Base-by-base conservation (phyloP, 1,140 invertebrate genomes). In the Oncopodura yosiiana region DNA sequence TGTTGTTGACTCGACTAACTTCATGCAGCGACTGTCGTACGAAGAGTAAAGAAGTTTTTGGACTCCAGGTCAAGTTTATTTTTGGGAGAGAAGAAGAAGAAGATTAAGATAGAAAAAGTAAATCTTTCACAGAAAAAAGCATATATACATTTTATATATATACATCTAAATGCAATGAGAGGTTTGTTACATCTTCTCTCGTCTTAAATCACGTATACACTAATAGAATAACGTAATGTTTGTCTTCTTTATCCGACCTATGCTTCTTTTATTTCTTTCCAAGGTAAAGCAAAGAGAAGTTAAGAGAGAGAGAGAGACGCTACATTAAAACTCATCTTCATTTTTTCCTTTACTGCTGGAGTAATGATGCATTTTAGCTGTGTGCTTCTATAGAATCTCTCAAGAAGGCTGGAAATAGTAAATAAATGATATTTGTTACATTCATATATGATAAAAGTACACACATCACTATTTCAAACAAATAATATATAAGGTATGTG, bases 51-150 rank as follows among this genome's bases (percentile, higher is more conserved):
- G 29, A 48, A 58, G 38, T 49, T 39, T 60, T 41, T 63, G 60
- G 61, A 58, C 61, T 63, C 61, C 58, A 44, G 58, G 61, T 63
- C 61, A 63, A 63, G 58, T 63, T 60, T 63, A 63, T 63, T 63
- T 63, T 63, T 50, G 61, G 58, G 51, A 50, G 54, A 60, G 56
- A 53, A 60, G 26, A 48, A 48, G 27, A 34, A 29, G 45, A 48
- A 23, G 45, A 34, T 5, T 19, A 48, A 29, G 19, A 29, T 48
- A 16, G 45, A 16, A 48, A 48, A 48, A 3, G 26, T 14, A 34
- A 14, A 34, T 8, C 32, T 34, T 14, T 8, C 14, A 34, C 32
- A 14, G 32, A 14, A 14, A 34, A 14, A 34, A 14, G 32, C 32
- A 14, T 34, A 34, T 34, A 34, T 8, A 6, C 32, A 34, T 6